phyloP scores from a whole-genome alignment of 2,113 vertebrate genomes.

The Oryzias curvinotus region DNA sequence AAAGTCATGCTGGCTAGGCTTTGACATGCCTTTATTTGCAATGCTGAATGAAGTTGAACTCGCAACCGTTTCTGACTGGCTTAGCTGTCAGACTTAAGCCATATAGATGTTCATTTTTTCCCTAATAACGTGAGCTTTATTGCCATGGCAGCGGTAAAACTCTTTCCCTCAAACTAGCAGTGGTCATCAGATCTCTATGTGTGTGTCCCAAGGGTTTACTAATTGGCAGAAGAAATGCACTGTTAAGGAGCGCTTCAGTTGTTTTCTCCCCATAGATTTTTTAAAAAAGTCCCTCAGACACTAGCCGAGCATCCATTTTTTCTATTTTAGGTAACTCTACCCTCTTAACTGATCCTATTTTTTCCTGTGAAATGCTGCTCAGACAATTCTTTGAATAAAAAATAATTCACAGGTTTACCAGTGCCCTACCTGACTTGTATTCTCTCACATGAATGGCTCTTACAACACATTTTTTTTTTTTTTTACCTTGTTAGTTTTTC shows the following conservation, averaged over 20 bases:
- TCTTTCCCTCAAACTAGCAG: slow-evolving; percentile 9
- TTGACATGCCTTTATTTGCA: neutral
- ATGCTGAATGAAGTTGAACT: slow-evolving; percentile 14
- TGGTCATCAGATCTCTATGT: slow-evolving; percentile 21
- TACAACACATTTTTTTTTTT: slow-evolving; percentile 33
- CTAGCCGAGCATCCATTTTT: too few relatives aligned
- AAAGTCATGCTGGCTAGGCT: neutral
- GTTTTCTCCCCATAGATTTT: too few relatives aligned
- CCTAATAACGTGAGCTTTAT: neutral
- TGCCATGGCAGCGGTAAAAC: slow-evolving; percentile 15
- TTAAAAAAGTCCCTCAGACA: too few relatives aligned
- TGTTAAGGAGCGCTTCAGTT: too few relatives aligned
- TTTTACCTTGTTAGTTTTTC: slow-evolving; percentile 10
- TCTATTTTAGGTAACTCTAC: too few relatives aligned
- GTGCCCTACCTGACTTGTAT: slow-evolving; percentile 43
- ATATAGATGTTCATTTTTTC: neutral
- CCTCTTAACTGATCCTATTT: too few relatives aligned
- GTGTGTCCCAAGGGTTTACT: slow-evolving; percentile 15
- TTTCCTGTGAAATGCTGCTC: too few relatives aligned
- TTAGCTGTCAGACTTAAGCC: slow-evolving; percentile 13
- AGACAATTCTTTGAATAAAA: too few relatives aligned
- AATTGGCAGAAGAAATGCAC: slow-evolving; percentile 28
- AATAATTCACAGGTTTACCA: slow-evolving; percentile 5
- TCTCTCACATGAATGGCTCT: slow-evolving; percentile 16
- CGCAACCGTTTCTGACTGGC: slow-evolving; percentile 12